Evolutionary conservation across 1,140 invertebrate species (phyloP).

Genomic region (Lordiphosa stackelbergi): DNA sequence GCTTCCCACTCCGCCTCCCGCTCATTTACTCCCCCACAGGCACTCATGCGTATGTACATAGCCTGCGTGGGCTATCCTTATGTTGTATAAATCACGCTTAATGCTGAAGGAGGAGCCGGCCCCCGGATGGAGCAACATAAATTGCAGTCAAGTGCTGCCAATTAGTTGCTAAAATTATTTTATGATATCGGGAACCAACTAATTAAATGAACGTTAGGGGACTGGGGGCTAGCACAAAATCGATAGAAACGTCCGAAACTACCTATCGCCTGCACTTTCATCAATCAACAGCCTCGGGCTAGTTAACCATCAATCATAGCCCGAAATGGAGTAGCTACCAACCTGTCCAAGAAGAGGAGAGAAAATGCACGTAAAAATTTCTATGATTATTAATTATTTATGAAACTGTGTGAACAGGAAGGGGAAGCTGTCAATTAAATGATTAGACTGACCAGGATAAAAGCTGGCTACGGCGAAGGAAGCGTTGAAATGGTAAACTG

Average conservation of each 20-base stretch:
- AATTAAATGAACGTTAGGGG: slow-evolving; percentile 56
- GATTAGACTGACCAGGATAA: slow-evolving; percentile 37
- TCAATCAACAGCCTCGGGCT: slow-evolving; percentile 46
- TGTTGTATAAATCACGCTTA: slow-evolving; percentile 65
- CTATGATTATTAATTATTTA: slow-evolving; percentile 72
- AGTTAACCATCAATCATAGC: slow-evolving; percentile 62
- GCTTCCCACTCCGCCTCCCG: neutral
- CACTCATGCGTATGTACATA: slow-evolving; percentile 45
- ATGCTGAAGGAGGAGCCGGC: slow-evolving; percentile 19
- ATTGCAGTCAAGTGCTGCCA: slow-evolving; percentile 73
- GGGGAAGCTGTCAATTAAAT: slow-evolving; percentile 41
- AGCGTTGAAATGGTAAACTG: too few relatives aligned
- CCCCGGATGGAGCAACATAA: slow-evolving; percentile 31
- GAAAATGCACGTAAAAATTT: slow-evolving; percentile 34
- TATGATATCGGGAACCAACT: slow-evolving; percentile 61
- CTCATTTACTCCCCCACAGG: slow-evolving; percentile 9
- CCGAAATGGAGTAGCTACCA: neutral
- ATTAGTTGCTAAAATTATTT: slow-evolving; percentile 72
- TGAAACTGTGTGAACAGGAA: slow-evolving; percentile 19
- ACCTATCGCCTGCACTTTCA: slow-evolving; percentile 34
- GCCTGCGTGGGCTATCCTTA: slow-evolving; percentile 42
- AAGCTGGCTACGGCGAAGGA: neutral
- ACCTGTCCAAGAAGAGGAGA: slow-evolving; percentile 32
- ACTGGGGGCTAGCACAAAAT: slow-evolving; percentile 3
- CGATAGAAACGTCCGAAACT: slow-evolving; percentile 4